Percentiles rank a stretch among this genome's conserved stretches.
Conservation (phyloP, 2,888 invertebrate genomes). For the Drosophila fungiperda region DNA sequence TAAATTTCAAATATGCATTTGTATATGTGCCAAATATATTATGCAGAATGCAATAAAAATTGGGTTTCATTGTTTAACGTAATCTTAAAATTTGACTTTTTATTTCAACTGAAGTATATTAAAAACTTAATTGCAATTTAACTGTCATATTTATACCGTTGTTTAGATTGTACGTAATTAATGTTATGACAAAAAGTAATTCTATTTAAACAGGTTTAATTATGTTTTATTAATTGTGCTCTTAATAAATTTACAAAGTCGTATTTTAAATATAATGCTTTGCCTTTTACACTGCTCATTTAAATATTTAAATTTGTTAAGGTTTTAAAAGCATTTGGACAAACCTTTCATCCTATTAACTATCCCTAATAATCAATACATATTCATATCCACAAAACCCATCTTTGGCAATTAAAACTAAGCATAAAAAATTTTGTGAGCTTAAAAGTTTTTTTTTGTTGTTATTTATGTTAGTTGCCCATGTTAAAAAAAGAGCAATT, state of each 20-base stretch:
- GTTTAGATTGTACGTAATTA: background rate
- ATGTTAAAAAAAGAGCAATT: conserved; percentile 60
- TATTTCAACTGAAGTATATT: background rate
- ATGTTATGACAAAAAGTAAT: background rate
- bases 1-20: background rate
- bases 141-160: background rate
- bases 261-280: background rate
- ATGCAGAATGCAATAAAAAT: background rate
- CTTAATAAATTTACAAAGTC: background rate
- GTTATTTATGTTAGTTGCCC: conserved; percentile 15
- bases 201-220: background rate
- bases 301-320: background rate
- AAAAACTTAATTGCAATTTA: no score
- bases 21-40: background rate
- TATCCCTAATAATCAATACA: conserved; percentile 2
- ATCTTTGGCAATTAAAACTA: conserved; percentile 56
- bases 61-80: background rate
- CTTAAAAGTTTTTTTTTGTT: conserved; percentile 29
- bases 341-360: background rate
- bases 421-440: conserved; percentile 63
- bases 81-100: background rate
- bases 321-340: background rate
- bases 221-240: background rate
- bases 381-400: conserved; percentile 14
- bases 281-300: background rate